These are phyloP conservation scores for Calephelis virginiensis DNA, from an alignment of 1,140 invertebrate genomes.

Conservation along the genomic window DNA sequence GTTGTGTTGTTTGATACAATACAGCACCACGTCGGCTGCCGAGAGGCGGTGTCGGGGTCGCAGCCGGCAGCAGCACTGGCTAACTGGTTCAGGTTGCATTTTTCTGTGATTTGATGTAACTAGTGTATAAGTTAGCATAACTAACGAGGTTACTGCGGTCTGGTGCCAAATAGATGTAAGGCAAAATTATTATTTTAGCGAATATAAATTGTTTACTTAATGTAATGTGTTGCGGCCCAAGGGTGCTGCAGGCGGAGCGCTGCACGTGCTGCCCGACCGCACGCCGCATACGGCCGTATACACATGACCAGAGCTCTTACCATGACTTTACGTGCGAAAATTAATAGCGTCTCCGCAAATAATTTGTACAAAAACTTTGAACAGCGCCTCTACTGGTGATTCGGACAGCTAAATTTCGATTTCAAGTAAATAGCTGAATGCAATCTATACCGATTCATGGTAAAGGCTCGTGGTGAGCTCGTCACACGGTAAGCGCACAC, in stretches of 20 bases:
- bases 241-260: neutral
- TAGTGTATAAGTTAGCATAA: conserved; percentile 13
- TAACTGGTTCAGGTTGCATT: conserved; percentile 7
- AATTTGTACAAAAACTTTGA: too few species aligned
- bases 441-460: too few species aligned
- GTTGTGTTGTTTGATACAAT: too few species aligned
- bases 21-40: too few species aligned
- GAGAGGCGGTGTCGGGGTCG: too few species aligned
- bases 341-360: too few species aligned
- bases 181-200: conserved; percentile 1
- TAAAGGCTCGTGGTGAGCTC: neutral
- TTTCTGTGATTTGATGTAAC: conserved; percentile 22
- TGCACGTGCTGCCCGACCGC: too few species aligned
- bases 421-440: neutral
- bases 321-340: too few species aligned
- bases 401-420: neutral
- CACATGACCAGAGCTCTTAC: too few species aligned
- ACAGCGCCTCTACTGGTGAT: too few species aligned
- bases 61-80: neutral
- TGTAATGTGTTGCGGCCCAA: neutral
- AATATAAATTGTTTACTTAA: conserved; percentile 15
- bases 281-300: too few species aligned
- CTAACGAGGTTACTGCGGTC: conserved; percentile 3
- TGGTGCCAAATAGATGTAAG: conserved; percentile 60
- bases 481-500: neutral